Percentiles rank a stretch among this genome's conserved stretches.
Evolutionary conservation across 2,113 vertebrate species (phyloP).

Genomic region (Sinocyclocheilus anshuiensis): DNA sequence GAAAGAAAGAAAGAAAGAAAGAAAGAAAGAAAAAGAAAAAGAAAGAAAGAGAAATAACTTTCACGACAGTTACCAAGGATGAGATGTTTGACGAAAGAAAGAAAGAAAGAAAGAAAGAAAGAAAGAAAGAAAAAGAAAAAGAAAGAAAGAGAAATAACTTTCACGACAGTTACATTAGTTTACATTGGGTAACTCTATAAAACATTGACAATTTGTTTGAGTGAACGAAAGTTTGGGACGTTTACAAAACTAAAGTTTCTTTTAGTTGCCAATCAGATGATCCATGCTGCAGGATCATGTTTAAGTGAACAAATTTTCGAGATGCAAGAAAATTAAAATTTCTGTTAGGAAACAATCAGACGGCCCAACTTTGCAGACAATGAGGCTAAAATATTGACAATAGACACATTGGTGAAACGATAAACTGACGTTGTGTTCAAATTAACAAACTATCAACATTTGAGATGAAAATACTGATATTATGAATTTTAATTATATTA

Average conservation of each 20-base stretch:
- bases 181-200: no score
- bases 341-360: neutral
- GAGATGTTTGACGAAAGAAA: neutral
- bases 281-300: neutral
- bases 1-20: no score
- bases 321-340: neutral
- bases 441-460: neutral
- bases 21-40: no score
- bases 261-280: no score
- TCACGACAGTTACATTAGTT: no score
- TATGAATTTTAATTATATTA: neutral
- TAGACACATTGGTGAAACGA: neutral
- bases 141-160: no score
- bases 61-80: no score
- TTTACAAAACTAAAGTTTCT: neutral
- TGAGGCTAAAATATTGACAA: neutral
- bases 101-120: no score
- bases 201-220: neutral
- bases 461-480: neutral
- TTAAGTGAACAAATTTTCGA: neutral
- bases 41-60: no score
- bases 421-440: neutral
- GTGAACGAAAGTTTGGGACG: neutral
- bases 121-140: no score
- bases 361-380: neutral